These are phyloP conservation scores for Anthoscopus minutus DNA, from an alignment of 2,113 vertebrate genomes.

Conservation along the genomic window DNA sequence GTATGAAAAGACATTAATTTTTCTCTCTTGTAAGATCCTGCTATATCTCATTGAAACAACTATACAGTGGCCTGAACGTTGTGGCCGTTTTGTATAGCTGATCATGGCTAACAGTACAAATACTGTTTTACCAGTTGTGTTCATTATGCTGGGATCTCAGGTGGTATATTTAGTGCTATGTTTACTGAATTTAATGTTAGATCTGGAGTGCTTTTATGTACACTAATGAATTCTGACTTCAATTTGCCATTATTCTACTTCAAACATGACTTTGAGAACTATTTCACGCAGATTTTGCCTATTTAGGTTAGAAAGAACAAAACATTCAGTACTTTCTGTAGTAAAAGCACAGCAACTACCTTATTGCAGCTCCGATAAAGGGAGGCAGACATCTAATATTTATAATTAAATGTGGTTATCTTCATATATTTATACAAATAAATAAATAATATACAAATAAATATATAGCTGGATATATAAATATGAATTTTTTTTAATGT, in stretches of 20 bases:
- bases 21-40: neutral
- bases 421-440: neutral
- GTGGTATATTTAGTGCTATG: neutral
- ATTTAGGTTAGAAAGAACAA: neutral
- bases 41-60: neutral
- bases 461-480: neutral
- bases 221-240: neutral
- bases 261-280: neutral
- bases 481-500: neutral
- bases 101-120: neutral
- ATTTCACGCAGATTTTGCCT: neutral
- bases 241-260: neutral
- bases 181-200: neutral
- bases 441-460: neutral
- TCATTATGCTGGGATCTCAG: neutral
- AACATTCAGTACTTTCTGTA: neutral
- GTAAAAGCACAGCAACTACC: neutral
- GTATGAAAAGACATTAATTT: accelerated
- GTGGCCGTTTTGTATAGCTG: neutral
- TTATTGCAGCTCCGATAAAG: neutral
- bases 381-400: neutral
- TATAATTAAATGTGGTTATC: neutral
- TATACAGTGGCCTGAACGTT: neutral
- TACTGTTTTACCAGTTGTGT: neutral
- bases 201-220: neutral